Percentiles rank a stretch among this genome's conserved stretches.
phyloP scores from a whole-genome alignment of 2,797 vertebrate genomes.

The Geranospiza caerulescens region DNA sequence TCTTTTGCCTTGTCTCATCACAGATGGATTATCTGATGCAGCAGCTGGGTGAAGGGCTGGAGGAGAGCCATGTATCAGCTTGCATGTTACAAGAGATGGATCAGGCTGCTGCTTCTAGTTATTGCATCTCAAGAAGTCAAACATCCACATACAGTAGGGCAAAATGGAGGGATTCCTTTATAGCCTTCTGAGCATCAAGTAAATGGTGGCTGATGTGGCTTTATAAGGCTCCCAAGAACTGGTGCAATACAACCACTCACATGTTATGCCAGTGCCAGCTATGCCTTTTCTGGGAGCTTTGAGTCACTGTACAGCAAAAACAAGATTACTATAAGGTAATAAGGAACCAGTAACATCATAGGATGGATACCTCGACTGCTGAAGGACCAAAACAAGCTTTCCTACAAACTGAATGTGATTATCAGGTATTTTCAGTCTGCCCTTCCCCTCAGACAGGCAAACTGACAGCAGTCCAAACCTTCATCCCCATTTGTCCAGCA shows the following conservation, averaged over 20 bases:
- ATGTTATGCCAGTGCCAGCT: neutral
- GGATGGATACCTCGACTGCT: neutral
- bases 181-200: neutral
- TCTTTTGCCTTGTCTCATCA: constrained; percentile 17
- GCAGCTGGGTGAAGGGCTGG: constrained; percentile 62
- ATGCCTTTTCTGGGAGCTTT: neutral
- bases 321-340: neutral
- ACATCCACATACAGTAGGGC: neutral
- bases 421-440: neutral
- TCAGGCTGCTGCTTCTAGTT: neutral
- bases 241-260: neutral
- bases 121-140: neutral
- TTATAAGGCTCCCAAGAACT: neutral
- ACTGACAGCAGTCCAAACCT: neutral
- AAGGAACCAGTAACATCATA: neutral
- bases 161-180: neutral
- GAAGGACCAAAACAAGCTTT: neutral
- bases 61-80: constrained; percentile 39
- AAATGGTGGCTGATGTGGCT: neutral
- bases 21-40: constrained; percentile 36
- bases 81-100: constrained; percentile 23
- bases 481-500: neutral
- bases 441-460: neutral
- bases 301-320: neutral
- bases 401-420: neutral